Evolutionary conservation across 2,113 vertebrate species (phyloP).

Genomic region (Aepyceros melampus): DNA sequence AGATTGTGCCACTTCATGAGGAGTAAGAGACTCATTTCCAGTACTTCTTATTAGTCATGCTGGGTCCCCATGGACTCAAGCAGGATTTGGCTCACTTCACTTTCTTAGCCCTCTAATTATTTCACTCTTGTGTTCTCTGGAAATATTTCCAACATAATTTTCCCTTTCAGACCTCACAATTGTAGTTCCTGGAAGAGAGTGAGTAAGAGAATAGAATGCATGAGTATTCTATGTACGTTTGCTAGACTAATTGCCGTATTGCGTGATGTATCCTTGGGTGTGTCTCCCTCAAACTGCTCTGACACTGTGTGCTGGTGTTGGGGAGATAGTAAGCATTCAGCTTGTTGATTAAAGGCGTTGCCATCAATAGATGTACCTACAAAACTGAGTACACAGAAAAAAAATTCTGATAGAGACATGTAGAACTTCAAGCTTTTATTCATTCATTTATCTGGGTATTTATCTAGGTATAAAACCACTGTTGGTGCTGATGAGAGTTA

Average conservation of each 20-base stretch:
- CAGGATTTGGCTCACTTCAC: not conserved
- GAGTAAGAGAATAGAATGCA: not conserved
- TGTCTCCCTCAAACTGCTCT: not conserved
- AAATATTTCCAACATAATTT: constrained; percentile 47
- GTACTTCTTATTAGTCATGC: not conserved
- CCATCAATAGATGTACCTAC: not conserved
- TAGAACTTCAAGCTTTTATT: not conserved
- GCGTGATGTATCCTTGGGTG: not conserved
- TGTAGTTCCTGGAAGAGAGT: constrained; percentile 27
- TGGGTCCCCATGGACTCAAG: not conserved
- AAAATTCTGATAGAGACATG: not conserved
- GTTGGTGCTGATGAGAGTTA: not conserved
- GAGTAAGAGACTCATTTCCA: not conserved
- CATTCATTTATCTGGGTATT: not conserved
- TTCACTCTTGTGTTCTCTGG: constrained; percentile 15
- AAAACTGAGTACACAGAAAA: not conserved
- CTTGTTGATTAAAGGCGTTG: not conserved
- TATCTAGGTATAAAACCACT: not conserved
- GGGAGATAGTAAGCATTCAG: not conserved
- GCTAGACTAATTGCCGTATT: not conserved
- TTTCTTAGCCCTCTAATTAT: constrained; percentile 48
- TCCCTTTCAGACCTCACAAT: constrained; percentile 23
- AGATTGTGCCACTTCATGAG: not conserved
- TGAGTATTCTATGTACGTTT: not conserved
- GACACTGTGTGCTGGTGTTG: not conserved